Evolutionary conservation across 2,113 vertebrate genomes (phyloP), one percentile per base, ranked within the genome.

Genomic region (Sminthopsis crassicaudata): DNA sequence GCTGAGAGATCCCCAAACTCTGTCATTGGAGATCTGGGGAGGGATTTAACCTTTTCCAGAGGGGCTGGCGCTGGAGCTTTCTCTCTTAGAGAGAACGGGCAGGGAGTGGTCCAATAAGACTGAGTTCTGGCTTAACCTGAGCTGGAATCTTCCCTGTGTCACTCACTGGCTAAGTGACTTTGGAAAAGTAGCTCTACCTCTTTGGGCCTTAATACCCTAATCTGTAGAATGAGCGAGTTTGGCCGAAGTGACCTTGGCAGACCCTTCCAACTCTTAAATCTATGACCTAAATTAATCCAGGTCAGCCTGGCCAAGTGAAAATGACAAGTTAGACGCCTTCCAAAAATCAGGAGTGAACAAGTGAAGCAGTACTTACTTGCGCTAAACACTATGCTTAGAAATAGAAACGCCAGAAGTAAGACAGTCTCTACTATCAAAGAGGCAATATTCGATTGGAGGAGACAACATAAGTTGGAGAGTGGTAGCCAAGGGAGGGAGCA

Each of bases 41-140:
- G 53, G 27, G 46, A 96, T 84, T 96, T 96, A 76, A 91, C 2
- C 60, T 51, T 95, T 89, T 46, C 93, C 55, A 90, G 48, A n/a
- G 46, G 53, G 36, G 57, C 36, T 30, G 57, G 27, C 96, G 50
- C n/a, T 92, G 12, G 19, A 93, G 67, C 22, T 4, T 25, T 95
- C 26, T 93, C 91, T 92, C 46, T 93, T 25, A 90, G 54, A 90
- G 91, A 90, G 3, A 67, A 36, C 30, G 36, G 60, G 60, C 11
- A 67, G 60, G 30, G 3, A 67, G 60, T 5, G 12, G 2, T 36
- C 30, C 57, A 48, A 90, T 12, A 27, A 26, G 67, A 76, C 67
- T 42, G 36, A 76, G 67, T 76, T 76, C 67, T 84, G 67, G n/a
- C 6, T 19, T 19, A 16, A 42, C 7, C 36, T 23, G n/a, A 84